Base-by-base conservation (phyloP, 2,888 invertebrate genomes). In the Caenorhabditis parvicauda region DNA sequence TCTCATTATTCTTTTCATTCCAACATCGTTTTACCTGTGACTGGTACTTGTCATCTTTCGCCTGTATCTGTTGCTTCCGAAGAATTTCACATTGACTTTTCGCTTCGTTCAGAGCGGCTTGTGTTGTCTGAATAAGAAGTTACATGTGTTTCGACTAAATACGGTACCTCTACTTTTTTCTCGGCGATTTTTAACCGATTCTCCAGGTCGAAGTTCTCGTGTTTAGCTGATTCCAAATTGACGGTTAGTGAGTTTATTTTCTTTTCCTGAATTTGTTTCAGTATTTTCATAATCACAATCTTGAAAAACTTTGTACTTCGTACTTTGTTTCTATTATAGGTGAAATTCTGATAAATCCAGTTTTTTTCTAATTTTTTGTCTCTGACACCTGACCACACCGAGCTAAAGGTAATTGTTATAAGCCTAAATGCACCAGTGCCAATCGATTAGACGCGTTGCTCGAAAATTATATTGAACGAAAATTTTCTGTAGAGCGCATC, bases 171-270 rank as follows among this genome's bases (percentile, higher is more conserved):
- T 3, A 55, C 57, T 21, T 70, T 45, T 39, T 70, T 70, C 52
- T 71, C 68, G 25, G 61, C 59, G 28, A 70, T 64, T 53, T 72
- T 74, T 47, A 68, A 46, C 21, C 70, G 59, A 67, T 72, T 74
- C 50, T 71, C 70, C 22, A 65, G 39, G 41, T 74, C 74, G 39
- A 68, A 67, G 21, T 38, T 52, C 24, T 72, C 71, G 27, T 67
- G 63, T 38, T 72, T 70, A 45, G 67, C 21, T 32, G 55, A 69
- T 32, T 70, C 68, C 21, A 70, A 27, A 6, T 72, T 67, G n/a
- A 72, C 70, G 29, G 61, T 61, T 35, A 70, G 42, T 28, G 59
- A 55, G 12, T 62, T 54, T 21, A 70, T 61, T 1, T 49, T 56
- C 41, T 68, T 68, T 53, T 70, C 70, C 49, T 54, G 35, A 39